Percentiles rank a stretch among this genome's conserved stretches.
phyloP scores from a whole-genome alignment of 37 sponge, comb jelly and placozoan genomes.

The Halisarca cf. caerulea region DNA sequence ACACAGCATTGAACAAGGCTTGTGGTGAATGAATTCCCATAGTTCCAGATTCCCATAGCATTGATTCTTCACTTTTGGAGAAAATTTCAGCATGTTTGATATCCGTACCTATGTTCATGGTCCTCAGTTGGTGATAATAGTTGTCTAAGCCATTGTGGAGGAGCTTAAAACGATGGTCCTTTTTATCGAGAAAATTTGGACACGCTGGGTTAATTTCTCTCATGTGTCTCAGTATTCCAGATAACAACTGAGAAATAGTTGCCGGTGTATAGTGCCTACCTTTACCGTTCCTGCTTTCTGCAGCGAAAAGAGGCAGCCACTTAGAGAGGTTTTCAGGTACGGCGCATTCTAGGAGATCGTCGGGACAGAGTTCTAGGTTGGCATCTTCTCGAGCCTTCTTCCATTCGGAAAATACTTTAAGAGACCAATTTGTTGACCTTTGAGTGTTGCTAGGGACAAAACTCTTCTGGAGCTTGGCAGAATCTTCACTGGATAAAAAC shows the following conservation, averaged over 20 bases:
- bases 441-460: not conserved
- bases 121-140: not conserved
- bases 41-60: not conserved
- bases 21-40: not conserved
- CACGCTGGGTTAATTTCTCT: not conserved
- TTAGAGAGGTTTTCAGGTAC: not conserved
- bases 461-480: not conserved
- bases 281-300: not conserved
- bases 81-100: not conserved
- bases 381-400: not conserved
- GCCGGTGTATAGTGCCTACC: not conserved
- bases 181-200: not conserved
- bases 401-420: not conserved
- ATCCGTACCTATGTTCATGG: not conserved
- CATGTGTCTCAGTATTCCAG: not conserved
- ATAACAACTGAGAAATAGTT: not conserved
- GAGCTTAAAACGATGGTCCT: not conserved
- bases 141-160: not conserved
- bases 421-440: not conserved
- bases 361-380: not conserved
- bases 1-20: constrained; percentile 1
- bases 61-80: not conserved
- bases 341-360: not conserved
- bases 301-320: not conserved
- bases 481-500: not conserved